A percentile compares a stretch with the other conserved stretches of the same genome.
phyloP scores from a whole-genome alignment of 2,797 vertebrate species.

The Pteronotus mesoamericanus region DNA sequence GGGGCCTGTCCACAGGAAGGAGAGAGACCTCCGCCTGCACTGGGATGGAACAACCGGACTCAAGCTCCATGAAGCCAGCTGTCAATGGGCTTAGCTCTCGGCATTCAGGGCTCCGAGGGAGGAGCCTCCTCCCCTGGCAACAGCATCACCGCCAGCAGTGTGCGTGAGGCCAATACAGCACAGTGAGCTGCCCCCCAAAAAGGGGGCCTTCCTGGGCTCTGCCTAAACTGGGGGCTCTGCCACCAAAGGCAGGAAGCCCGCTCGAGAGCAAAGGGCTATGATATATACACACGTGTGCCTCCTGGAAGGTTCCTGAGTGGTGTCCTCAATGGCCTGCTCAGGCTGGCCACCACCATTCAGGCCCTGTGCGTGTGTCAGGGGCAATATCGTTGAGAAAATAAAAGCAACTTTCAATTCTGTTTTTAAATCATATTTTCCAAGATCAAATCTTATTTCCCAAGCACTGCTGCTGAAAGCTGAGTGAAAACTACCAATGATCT shows the following conservation, averaged over 20 bases:
- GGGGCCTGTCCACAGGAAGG: neutral
- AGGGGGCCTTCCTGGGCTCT: neutral
- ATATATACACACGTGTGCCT: neutral
- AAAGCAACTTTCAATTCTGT: slow-evolving; percentile 73
- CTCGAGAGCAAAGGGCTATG: no score
- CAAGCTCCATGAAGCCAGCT: neutral
- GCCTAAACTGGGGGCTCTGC: rapidly evolving
- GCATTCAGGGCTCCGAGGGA: neutral
- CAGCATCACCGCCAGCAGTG: rapidly evolving
- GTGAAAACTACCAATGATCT: slow-evolving; percentile 28
- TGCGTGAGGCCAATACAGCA: neutral
- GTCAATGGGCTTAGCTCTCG: rapidly evolving
- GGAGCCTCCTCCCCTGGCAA: neutral
- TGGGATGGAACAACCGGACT: neutral
- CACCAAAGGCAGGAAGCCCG: rapidly evolving
- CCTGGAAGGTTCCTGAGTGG: rapidly evolving
- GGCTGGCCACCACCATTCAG: neutral
- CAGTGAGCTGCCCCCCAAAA: neutral
- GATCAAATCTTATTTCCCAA: slow-evolving; percentile 75
- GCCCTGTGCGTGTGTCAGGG: slow-evolving; percentile 54
- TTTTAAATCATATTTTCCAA: slow-evolving; percentile 75
- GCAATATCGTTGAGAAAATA: slow-evolving; percentile 74
- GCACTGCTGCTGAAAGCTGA: slow-evolving; percentile 63
- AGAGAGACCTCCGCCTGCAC: neutral
- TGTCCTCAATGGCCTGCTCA: neutral